Evolutionary conservation across 2,113 vertebrate genomes (phyloP), one percentile per base, ranked within the genome.

Genomic region (western clawed frog (Xenopus tropicalis)): DNA sequence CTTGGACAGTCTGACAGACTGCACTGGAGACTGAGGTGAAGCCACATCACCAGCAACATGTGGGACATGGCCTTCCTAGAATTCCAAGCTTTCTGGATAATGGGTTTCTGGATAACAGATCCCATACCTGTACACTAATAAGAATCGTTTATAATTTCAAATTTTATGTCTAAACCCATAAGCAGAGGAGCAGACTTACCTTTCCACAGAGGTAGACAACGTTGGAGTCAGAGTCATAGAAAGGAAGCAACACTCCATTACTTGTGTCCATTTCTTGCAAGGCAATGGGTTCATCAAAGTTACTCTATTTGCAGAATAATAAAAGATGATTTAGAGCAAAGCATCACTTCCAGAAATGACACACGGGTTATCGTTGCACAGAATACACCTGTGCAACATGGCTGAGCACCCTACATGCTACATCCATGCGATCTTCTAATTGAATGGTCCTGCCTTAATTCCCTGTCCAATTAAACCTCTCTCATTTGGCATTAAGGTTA

Each of bases 231-330:
- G 94, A 78, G 20, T 99, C 97, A 0, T 99, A 99, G 86, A 96
- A 98, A 1, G 97, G 97, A 72, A 98, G 85, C 61, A 99, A 86
- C 54, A 98, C 97, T 16, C 96, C 97, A 0, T 98, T 99, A 86
- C 97, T 99, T 0, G 96, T 98, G 90, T 99, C 97, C 92, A 99
- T 88, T 85, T 99, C 97, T 89, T 98, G 87, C 82, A 99, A 85
- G 17, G 95, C 95, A 17, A 99, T 94, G 4, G 97, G 97, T 77
- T 99, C 97, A 80, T 98, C 95, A 14, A 99, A 98, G 82, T 96
- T 94, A 46, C 93, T 94, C 97, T 99, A 81, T 0, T 29, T 46
- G 11, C 43, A 29, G 22, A 58, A 10, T 24, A 46, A 69, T 20
- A 69, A 29, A 29, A 63, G 6, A 74, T 24, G n/a, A 8, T 69